Conservation (phyloP, 2,113 vertebrate species). For the Brachyhypopomus occidentalis region DNA sequence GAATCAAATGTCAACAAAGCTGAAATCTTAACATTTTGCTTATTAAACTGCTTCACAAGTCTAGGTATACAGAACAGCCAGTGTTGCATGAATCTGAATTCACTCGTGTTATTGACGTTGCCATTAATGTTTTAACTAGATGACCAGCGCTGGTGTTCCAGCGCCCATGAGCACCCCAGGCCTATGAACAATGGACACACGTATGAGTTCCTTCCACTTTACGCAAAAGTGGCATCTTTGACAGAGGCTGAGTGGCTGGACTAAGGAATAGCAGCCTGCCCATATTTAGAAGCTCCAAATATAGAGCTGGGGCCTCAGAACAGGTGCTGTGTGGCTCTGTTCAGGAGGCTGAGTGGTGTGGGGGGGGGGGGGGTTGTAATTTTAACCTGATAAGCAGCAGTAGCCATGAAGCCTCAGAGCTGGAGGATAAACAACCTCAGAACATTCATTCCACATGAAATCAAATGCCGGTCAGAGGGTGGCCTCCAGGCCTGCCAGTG, state of each 20-base stretch:
- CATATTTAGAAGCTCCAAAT: constrained; percentile 82
- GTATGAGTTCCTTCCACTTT: constrained; percentile 36
- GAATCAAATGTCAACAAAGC: not conserved
- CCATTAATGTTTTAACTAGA: not conserved
- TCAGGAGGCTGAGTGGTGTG: constrained; percentile 50
- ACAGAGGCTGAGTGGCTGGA: constrained; percentile 45
- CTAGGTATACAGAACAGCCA: not conserved
- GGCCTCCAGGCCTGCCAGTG: not conserved
- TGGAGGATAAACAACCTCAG: constrained; percentile 52
- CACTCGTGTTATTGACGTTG: not conserved
- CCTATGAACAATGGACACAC: too few species aligned
- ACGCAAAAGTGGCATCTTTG: constrained; percentile 37
- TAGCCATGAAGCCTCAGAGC: constrained; percentile 49
- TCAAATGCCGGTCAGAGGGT: constrained; percentile 23
- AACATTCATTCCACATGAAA: constrained; percentile 41
- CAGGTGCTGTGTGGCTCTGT: constrained; percentile 78
- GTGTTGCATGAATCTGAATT: not conserved
- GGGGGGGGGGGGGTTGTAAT: constrained; percentile 64
- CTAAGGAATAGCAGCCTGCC: constrained; percentile 63
- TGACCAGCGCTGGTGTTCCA: too few species aligned
- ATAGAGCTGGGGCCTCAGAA: constrained; percentile 77
- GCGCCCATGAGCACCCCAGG: too few species aligned
- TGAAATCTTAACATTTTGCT: not conserved
- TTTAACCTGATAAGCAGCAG: constrained; percentile 72
- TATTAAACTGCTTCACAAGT: not conserved